A percentile compares a stretch with the other conserved stretches of the same genome.
These are phyloP conservation scores for Anguilla japonica DNA, from an alignment of 2,113 vertebrate genomes.

Conservation along the genomic window DNA sequence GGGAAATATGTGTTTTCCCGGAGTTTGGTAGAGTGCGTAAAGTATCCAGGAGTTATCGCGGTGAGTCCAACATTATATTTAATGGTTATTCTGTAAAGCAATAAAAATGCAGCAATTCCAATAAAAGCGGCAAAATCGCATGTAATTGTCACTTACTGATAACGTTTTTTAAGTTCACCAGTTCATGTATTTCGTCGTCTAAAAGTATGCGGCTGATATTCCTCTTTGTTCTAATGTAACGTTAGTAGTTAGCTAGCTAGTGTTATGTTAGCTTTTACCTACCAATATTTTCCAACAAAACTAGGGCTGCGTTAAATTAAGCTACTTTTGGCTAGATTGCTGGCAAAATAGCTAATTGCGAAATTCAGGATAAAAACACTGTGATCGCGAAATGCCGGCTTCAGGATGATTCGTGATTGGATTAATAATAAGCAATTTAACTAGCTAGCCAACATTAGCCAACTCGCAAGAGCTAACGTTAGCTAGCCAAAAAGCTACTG, in stretches of 20 bases:
- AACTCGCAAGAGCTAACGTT: not conserved
- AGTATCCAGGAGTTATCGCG: slow-evolving; percentile 18
- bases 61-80: not conserved
- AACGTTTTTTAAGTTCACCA: not conserved
- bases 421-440: not conserved
- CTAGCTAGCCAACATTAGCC: not conserved
- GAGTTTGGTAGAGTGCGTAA: slow-evolving; percentile 47
- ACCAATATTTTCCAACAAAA: not conserved
- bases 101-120: not conserved
- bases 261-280: not conserved
- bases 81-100: not conserved
- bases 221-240: slow-evolving; percentile 7
- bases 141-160: not conserved
- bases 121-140: no score
- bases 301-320: not conserved
- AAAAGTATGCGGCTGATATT: not conserved
- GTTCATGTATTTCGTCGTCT: not conserved
- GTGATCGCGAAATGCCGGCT: not conserved
- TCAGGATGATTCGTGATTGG: not conserved
- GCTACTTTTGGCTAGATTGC: not conserved
- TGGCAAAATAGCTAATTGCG: not conserved
- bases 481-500: not conserved
- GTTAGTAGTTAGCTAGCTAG: not conserved
- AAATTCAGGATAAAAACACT: not conserved
- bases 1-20: not conserved